Percentiles rank a stretch among this genome's conserved stretches.
Evolutionary conservation across 2,797 vertebrate genomes (phyloP).

Genomic region (Hybognathus amarus): DNA sequence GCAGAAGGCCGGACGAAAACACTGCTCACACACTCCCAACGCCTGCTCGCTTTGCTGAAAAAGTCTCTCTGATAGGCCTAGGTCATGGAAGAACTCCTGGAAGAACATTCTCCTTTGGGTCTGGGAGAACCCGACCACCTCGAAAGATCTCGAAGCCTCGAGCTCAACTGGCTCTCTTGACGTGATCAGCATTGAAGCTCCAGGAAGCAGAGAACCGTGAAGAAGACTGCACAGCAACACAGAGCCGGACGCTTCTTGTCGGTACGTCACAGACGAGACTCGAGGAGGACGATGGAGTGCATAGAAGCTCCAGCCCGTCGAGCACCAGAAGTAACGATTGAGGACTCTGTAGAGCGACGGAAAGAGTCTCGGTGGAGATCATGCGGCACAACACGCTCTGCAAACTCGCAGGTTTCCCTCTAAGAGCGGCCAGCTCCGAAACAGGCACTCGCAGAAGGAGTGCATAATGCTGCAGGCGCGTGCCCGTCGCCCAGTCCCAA

Average conservation of each 20-base stretch:
- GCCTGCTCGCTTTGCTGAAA: constrained; percentile 70
- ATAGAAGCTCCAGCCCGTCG: constrained; percentile 73
- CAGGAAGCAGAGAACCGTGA: constrained; percentile 71
- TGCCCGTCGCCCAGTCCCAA: constrained; percentile 71
- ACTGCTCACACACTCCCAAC: constrained; percentile 72
- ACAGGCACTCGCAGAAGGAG: constrained; percentile 72
- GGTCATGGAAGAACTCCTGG: constrained; percentile 67
- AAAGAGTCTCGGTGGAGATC: constrained; percentile 52
- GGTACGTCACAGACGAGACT: constrained; percentile 58
- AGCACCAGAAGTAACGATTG: constrained; percentile 74
- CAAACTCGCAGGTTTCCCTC: constrained; percentile 62
- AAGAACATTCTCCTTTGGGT: constrained; percentile 72
- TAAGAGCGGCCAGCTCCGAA: constrained; percentile 58
- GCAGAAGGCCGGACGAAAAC: constrained; percentile 75
- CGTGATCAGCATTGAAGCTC: constrained; percentile 71
- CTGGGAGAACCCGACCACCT: constrained; percentile 75
- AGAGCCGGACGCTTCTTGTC: constrained; percentile 51
- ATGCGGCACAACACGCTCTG: constrained; percentile 63
- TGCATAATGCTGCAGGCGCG: constrained; percentile 68
- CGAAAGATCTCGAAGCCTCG: constrained; percentile 55
- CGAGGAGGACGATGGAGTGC: constrained; percentile 33
- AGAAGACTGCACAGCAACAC: constrained; percentile 74
- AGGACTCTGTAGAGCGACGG: constrained; percentile 61
- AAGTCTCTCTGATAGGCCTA: constrained; percentile 54
- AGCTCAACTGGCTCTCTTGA: constrained; percentile 54